A percentile compares a stretch with the other conserved stretches of the same genome.
Evolutionary conservation across 2,888 invertebrate genomes (phyloP).

Genomic region (Synergus gifuensis): DNA sequence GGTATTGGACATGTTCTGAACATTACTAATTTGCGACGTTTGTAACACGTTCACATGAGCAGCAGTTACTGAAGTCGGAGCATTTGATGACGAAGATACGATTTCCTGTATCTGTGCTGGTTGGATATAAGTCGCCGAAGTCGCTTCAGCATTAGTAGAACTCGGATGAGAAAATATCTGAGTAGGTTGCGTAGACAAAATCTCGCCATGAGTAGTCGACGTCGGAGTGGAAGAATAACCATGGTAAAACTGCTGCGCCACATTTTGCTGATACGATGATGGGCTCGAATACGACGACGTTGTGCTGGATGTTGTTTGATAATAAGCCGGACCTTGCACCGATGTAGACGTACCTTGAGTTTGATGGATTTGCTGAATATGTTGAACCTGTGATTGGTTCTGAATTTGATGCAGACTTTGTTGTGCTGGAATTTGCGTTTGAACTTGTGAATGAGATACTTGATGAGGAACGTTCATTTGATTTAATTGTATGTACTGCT

Average conservation of each 20-base stretch:
- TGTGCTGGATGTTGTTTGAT: conserved; percentile 62
- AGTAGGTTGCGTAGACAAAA: conserved; percentile 61
- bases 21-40: conserved; percentile 49
- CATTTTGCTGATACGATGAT: conserved; percentile 67
- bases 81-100: conserved; percentile 52
- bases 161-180: conserved; percentile 59
- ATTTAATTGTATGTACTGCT: conserved; percentile 79
- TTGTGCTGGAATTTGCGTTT: conserved; percentile 71
- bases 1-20: conserved; percentile 61
- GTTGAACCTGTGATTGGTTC: conserved; percentile 69
- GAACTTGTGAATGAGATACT: conserved; percentile 79
- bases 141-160: conserved; percentile 55
- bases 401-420: conserved; percentile 64
- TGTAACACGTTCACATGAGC: conserved; percentile 16
- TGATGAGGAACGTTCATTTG: conserved; percentile 80
- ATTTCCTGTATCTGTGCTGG: conserved; percentile 64
- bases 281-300: conserved; percentile 61
- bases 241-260: conserved; percentile 68
- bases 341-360: conserved; percentile 65
- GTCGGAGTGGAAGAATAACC: conserved; percentile 63
- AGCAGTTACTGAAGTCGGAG: background rate
- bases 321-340: conserved; percentile 70
- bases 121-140: conserved; percentile 62
- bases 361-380: conserved; percentile 73
- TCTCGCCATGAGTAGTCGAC: conserved; percentile 67